phyloP scores from a whole-genome alignment of 2,113 vertebrate species.

The Toxostoma redivivum region DNA sequence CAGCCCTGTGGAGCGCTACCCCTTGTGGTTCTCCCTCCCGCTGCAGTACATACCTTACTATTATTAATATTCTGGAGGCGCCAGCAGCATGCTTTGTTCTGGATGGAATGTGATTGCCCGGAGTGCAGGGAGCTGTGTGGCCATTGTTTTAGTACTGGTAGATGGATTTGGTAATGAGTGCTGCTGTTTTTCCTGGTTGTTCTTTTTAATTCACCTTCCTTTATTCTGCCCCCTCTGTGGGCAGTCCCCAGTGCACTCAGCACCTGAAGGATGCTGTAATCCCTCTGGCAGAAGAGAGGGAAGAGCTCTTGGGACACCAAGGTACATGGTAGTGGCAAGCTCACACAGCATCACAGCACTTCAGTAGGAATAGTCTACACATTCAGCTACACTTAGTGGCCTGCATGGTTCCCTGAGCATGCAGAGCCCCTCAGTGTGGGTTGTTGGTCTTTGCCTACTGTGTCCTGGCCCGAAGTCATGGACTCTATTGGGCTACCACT shows the following conservation, averaged over 20 bases:
- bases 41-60: constrained; percentile 35
- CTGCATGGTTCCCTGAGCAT: background rate
- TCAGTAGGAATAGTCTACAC: background rate
- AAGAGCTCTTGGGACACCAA: background rate
- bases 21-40: background rate
- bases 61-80: constrained; percentile 9
- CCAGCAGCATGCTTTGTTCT: background rate
- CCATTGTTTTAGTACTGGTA: background rate
- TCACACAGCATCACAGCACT: fast-evolving
- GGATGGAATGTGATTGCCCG: background rate
- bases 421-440: background rate
- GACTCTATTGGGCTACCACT: background rate
- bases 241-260: fast-evolving
- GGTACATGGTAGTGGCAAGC: background rate
- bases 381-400: background rate
- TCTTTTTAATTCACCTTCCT: background rate
- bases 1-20: background rate
- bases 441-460: background rate
- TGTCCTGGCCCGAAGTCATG: fast-evolving
- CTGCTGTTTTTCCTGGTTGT: background rate
- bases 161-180: background rate
- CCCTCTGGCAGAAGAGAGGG: background rate
- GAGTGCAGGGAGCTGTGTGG: background rate
- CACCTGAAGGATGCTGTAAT: background rate
- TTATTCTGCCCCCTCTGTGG: background rate